Percentiles rank a stretch among this genome's conserved stretches.
Conservation (phyloP, 1,140 invertebrate species). For the Amyelois transitella region DNA sequence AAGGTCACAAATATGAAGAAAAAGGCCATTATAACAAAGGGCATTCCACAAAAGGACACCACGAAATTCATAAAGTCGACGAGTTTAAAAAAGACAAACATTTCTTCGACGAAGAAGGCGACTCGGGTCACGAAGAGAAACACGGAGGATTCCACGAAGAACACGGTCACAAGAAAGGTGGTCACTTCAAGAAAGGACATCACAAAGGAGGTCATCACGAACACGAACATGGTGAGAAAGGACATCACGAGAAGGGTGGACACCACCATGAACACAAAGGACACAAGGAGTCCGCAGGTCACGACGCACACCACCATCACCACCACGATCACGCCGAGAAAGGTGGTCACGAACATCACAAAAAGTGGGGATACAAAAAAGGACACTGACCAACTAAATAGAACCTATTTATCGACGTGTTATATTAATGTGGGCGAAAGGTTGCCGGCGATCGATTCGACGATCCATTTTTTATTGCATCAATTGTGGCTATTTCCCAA, state of each 20-base stretch:
- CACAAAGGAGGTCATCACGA: slow-evolving; percentile 80
- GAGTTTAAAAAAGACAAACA: slow-evolving; percentile 77
- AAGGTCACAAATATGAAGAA: slow-evolving; percentile 77
- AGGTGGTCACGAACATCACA: slow-evolving; percentile 74
- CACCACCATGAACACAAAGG: slow-evolving; percentile 63
- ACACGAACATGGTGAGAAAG: slow-evolving; percentile 81
- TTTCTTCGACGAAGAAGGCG: slow-evolving; percentile 86
- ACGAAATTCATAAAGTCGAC: slow-evolving; percentile 83
- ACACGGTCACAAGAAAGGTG: slow-evolving; percentile 80
- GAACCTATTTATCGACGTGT: neutral
- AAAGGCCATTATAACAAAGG: slow-evolving; percentile 82
- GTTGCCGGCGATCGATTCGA: neutral
- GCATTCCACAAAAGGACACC: slow-evolving; percentile 85
- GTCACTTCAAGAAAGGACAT: slow-evolving; percentile 80
- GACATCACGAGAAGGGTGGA: slow-evolving; percentile 80
- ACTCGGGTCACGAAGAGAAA: slow-evolving; percentile 80
- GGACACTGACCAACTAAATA: slow-evolving; percentile 52
- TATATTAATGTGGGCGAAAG: neutral
- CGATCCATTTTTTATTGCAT: slow-evolving; percentile 1
- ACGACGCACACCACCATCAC: slow-evolving; percentile 75
- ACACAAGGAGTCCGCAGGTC: slow-evolving; percentile 72
- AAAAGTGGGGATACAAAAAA: slow-evolving; percentile 73
- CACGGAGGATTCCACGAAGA: slow-evolving; percentile 80
- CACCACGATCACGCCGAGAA: slow-evolving; percentile 79
- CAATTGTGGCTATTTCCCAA: slow-evolving; percentile 1